A percentile compares a stretch with the other conserved stretches of the same genome.
Evolutionary conservation across 2,113 vertebrate species (phyloP).

Genomic region (Tautogolabrus adspersus): DNA sequence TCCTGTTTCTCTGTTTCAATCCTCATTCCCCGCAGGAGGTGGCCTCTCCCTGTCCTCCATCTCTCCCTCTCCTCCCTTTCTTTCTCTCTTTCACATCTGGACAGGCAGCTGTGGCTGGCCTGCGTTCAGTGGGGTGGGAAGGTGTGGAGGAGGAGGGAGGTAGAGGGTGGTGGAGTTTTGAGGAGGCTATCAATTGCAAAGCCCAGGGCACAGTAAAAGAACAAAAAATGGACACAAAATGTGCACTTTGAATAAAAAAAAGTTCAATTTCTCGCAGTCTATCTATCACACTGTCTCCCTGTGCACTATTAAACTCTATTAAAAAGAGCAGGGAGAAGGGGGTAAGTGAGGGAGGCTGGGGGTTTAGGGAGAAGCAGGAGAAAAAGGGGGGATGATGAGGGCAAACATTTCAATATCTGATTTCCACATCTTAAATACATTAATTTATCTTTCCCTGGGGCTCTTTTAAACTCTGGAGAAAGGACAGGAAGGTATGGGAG

Average conservation of each 20-base stretch:
- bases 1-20: slow-evolving; percentile 60
- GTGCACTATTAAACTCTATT: slow-evolving; percentile 83
- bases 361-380: slow-evolving; percentile 60
- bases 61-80: slow-evolving; percentile 71
- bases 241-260: slow-evolving; percentile 58
- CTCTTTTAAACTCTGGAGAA: slow-evolving; percentile 72
- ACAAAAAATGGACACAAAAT: slow-evolving; percentile 73
- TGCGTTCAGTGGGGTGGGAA: slow-evolving; percentile 92
- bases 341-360: slow-evolving; percentile 45
- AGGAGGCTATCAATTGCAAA: slow-evolving; percentile 96
- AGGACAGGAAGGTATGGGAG: slow-evolving; percentile 64
- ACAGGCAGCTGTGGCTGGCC: slow-evolving; percentile 98
- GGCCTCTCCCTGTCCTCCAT: slow-evolving; percentile 79
- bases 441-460: slow-evolving; percentile 81
- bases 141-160: slow-evolving; percentile 59
- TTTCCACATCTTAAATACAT: slow-evolving; percentile 87
- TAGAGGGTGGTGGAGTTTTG: slow-evolving; percentile 80
- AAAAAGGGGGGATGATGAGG: slow-evolving; percentile 71
- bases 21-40: slow-evolving; percentile 77
- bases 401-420: slow-evolving; percentile 84
- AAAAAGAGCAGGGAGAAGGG: slow-evolving; percentile 66
- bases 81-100: slow-evolving; percentile 91
- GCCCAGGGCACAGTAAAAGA: slow-evolving; percentile 91
- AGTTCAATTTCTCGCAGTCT: slow-evolving; percentile 78
- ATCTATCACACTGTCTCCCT: slow-evolving; percentile 84